Base-by-base conservation (phyloP, 2,888 invertebrate genomes). In the Nasonovia ribisnigri region DNA sequence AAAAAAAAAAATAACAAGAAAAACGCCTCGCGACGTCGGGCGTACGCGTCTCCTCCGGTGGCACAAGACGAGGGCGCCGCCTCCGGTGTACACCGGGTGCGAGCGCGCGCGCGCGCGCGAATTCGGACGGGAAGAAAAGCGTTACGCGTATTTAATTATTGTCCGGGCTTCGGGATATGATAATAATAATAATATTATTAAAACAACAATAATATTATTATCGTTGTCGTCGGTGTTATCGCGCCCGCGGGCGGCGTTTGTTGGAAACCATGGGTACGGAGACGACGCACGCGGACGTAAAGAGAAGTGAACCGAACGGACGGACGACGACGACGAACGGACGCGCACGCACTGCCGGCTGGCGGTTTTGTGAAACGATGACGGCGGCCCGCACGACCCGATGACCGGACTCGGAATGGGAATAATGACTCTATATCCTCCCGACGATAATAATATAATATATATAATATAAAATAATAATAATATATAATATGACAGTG, bases 341-440 rank as follows among this genome's bases (percentile, higher is more conserved):
- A 89, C 92, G 88, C 92, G 87, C 87, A 57, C 93, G 84, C 89
- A 88, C 92, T 57, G 84, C 57, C 43, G 93, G 24, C 89, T 93
- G 89, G 90, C 84, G 90, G 93, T 93, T 93, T 93, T 90, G 90
- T 93, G 77, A 93, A 90, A 90, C 90, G 93, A 93, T 90, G 42
- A 93, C 93, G 51, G 84, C 89, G 90, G 93, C 93, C 93, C 93
- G 93, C 51, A 93, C 93, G 90, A 93, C 93, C 93, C 93, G 93
- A 93, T 93, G 93, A 93, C 93, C 93, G 87, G 93, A 93, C 93
- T 93, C 93, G 90, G 93, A 93, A 93, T 93, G 93, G 93, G 93
- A 93, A 93, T 93, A 93, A 93, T 93, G 93, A 93, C 93, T 93
- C 88, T 93, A 93, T 93, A 93, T 93, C 93, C 93, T 93, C 93